These are phyloP conservation scores for Melanophora roralis DNA, from an alignment of 2,888 invertebrate genomes.

Conservation along the genomic window DNA sequence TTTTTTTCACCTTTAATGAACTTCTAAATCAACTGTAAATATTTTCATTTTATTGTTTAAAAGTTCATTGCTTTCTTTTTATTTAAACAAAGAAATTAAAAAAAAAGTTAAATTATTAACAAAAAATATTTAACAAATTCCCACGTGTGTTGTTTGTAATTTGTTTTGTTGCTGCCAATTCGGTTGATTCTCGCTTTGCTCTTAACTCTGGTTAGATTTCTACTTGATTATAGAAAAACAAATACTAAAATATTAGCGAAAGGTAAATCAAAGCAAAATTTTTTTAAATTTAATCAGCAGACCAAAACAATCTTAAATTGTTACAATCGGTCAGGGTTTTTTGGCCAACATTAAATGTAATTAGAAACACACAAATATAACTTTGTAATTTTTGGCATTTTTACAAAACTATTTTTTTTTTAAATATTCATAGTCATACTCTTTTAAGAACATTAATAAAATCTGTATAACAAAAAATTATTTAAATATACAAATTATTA, in stretches of 20 bases:
- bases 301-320: slow-evolving; percentile 1
- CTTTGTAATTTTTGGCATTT: neutral
- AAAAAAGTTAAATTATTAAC: neutral
- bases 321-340: slow-evolving; percentile 12
- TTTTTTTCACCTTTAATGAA: slow-evolving; percentile 28
- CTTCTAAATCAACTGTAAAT: slow-evolving; percentile 9
- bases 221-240: no score
- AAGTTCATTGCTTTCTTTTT: slow-evolving; percentile 43
- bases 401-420: neutral
- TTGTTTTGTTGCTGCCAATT: neutral
- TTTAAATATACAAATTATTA: no score
- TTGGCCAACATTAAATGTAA: neutral
- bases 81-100: neutral
- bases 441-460: no score
- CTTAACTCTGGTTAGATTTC: neutral
- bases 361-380: neutral
- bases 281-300: no score
- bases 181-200: neutral
- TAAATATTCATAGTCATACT: neutral
- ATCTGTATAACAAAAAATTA: no score
- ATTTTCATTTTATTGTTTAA: slow-evolving; percentile 7
- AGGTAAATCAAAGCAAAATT: no score
- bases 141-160: slow-evolving; percentile 47
- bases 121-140: slow-evolving; percentile 24
- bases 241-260: no score